Base-by-base conservation (phyloP, 2,888 invertebrate species). In the Halictus quadricinctus region DNA sequence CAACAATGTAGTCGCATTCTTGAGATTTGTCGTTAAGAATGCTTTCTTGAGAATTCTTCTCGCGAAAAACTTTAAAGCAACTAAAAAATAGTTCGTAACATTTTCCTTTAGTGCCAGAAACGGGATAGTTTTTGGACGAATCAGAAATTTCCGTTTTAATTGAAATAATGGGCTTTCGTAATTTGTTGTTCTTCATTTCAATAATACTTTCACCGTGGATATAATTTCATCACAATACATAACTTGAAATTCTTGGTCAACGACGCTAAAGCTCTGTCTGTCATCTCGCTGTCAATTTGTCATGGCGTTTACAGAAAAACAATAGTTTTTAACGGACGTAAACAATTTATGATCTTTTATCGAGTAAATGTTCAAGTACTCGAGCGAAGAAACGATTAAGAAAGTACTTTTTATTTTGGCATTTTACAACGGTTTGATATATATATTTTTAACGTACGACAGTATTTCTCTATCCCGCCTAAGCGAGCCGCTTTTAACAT, bases 1-100 rank as follows among this genome's bases (percentile, higher is more conserved):
- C 92, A 13, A 92, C 90, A 8, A 92, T 85, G 18, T 91, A 92
- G 75, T 92, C 92, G 60, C 80, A 90, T 13, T 90, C 88, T n/a
- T 84, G 78, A 0, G 77, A 41, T 78, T 88, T 66, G 10, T 72
- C 70, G 66, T 88, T 80, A 10, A 50, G 8, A 1, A 50, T 21
- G 0, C 25, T n/a, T 13, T 58, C 58, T 0, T 18, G 48, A 0
- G 73, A 36, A 8, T 72, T 2, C 6, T 58, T 64, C 13, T 70
- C 76, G 1, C 12, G 50, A 36, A 2, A 2, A 7, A 64, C 21
- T 80, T 64, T 58, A 25, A 85, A 85, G 25, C 85, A 85, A 7
- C 41, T 74, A 15, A 70, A 72, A 72, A 85, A 46, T 21, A 79
- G 72, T 54, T 69, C 4, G 12, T n/a, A 76, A 54, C 85, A 70